A percentile compares a stretch with the other conserved stretches of the same genome.
Evolutionary conservation across 1,140 invertebrate genomes (phyloP).

Genomic region (Listronotus oregonensis): DNA sequence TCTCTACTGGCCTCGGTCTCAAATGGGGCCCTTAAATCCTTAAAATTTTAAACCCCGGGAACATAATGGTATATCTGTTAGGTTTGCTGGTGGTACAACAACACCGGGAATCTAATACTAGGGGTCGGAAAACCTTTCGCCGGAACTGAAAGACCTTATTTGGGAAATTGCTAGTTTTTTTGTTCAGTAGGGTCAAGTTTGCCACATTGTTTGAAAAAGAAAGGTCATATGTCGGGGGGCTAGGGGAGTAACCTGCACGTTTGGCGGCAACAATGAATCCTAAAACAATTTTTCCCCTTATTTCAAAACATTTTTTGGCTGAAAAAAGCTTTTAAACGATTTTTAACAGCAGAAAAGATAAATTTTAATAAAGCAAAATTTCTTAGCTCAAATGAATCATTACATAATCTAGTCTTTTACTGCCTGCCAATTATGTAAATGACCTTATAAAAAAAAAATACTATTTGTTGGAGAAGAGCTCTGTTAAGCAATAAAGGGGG

Average conservation of each 20-base stretch:
- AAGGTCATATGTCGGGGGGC: slow-evolving; percentile 95
- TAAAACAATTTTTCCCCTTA: too few relatives aligned
- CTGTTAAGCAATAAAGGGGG: too few relatives aligned
- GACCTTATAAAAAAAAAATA: too few relatives aligned
- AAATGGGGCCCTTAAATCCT: slow-evolving; percentile 75
- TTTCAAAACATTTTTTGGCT: too few relatives aligned
- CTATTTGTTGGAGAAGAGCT: too few relatives aligned
- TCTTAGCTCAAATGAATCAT: too few relatives aligned
- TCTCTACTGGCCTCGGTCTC: slow-evolving; percentile 72
- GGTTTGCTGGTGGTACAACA: slow-evolving; percentile 87
- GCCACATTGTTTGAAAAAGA: slow-evolving; percentile 86
- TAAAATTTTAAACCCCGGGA: slow-evolving; percentile 66
- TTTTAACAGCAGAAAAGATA: too few relatives aligned
- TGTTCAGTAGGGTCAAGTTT: slow-evolving; percentile 69
- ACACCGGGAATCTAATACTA: slow-evolving; percentile 77
- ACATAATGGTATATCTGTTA: slow-evolving; percentile 83
- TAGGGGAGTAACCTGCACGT: slow-evolving; percentile 83
- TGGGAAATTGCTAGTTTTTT: slow-evolving; percentile 71
- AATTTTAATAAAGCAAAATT: too few relatives aligned
- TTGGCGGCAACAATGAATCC: slow-evolving; percentile 88
- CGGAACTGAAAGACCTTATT: slow-evolving; percentile 76
- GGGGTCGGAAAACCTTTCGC: slow-evolving; percentile 80
- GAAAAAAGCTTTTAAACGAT: too few relatives aligned
- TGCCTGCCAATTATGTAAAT: too few relatives aligned
- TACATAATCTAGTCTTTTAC: too few relatives aligned